phyloP scores from a whole-genome alignment of 2,888 invertebrate genomes.

The Nebria salina region DNA sequence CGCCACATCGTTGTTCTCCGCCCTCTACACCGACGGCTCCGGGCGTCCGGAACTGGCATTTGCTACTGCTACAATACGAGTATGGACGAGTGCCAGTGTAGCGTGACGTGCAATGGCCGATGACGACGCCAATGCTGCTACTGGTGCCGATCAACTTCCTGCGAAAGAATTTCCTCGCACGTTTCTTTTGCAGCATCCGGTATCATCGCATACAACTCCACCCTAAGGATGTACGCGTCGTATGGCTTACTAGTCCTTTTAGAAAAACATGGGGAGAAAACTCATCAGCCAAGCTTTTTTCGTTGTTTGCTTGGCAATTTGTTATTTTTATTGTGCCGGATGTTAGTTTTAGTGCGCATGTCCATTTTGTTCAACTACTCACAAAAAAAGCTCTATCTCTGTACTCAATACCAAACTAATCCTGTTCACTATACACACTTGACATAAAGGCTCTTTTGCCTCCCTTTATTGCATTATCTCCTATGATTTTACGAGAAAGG shows the following conservation, averaged over 20 bases:
- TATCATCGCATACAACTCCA: constrained; percentile 15
- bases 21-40: background rate
- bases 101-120: constrained; percentile 45
- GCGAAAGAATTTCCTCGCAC: constrained; percentile 8
- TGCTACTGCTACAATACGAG: background rate
- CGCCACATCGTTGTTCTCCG: constrained; percentile 17
- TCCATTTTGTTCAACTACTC: constrained; percentile 7
- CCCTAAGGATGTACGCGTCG: constrained; percentile 40
- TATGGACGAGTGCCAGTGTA: constrained; percentile 34
- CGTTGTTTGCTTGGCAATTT: constrained; percentile 20
- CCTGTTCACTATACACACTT: background rate
- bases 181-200: background rate
- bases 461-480: background rate
- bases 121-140: constrained; percentile 35
- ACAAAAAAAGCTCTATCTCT: background rate
- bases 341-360: constrained; percentile 16
- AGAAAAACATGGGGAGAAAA: constrained; percentile 22
- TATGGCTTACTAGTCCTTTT: constrained; percentile 23
- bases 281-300: constrained; percentile 9
- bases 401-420: background rate
- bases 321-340: constrained; percentile 22
- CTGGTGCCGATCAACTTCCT: constrained; percentile 15
- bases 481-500: background rate
- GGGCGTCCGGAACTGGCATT: constrained; percentile 4
- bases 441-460: background rate